These are phyloP conservation scores for Alectoris magna DNA, from an alignment of 2,797 vertebrate genomes.

Conservation along the genomic window DNA sequence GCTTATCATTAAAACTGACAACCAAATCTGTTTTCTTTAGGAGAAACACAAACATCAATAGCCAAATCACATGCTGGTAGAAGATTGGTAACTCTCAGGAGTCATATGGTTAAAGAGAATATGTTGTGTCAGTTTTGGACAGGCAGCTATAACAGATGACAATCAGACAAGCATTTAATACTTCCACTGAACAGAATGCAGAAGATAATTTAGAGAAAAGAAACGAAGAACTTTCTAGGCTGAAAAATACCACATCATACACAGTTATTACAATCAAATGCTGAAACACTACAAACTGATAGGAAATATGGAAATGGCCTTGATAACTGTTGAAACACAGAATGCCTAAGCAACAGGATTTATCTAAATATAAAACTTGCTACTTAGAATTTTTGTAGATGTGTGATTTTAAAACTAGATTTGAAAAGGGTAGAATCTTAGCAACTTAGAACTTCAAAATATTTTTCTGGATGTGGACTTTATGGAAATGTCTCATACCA, in stretches of 20 bases:
- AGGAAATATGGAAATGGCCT: not conserved
- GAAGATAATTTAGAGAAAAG: not conserved
- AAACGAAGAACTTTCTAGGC: not conserved
- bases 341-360: not conserved
- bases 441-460: not conserved
- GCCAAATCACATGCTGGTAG: not conserved
- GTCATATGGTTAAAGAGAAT: not conserved
- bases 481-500: not conserved
- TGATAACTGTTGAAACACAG: not conserved
- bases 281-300: fast-evolving
- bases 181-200: not conserved
- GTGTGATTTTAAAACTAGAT: not conserved
- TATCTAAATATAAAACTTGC: not conserved
- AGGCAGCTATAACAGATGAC: not conserved
- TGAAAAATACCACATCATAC: not conserved
- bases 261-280: not conserved
- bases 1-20: not conserved
- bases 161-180: not conserved
- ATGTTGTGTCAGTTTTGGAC: not conserved
- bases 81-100: not conserved
- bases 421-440: not conserved
- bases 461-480: not conserved
- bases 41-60: not conserved
- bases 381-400: not conserved
- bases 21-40: not conserved